Evolutionary conservation across 2,797 vertebrate genomes (phyloP), one percentile per base, ranked within the genome.

Genomic region (Pangasius mekongensis): DNA sequence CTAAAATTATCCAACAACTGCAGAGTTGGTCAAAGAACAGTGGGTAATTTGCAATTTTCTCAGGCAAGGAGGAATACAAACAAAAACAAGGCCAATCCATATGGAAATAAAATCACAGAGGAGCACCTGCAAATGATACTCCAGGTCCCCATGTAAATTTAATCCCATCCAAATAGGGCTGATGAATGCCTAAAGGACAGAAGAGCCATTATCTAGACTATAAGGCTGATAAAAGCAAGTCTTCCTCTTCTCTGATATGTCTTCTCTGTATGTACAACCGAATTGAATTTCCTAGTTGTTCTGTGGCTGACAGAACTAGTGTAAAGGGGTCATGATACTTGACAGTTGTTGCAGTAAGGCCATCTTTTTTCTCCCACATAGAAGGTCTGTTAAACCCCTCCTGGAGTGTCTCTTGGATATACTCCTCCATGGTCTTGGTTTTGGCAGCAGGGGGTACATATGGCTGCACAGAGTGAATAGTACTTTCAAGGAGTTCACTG

Each of bases 51-150:
- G 52, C 80, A 82, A 9, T 82, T 82, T 62, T 81, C 24, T 62
- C 54, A 18, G 11, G 2, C 24, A 83, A 43, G 36, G 2, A 64
- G 16, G 24, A 43, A 47, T 22, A 64, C 56, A 43, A 80, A 60
- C 20, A 58, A 36, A 11, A 58, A n/a, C 36, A 83, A 5, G 27
- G 60, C 39, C 27, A 49, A 83, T 83, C 81, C 81, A 83, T 66
- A 49, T 83, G 60, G 39, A 83, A 64, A 83, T 66, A 66, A 83
- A 83, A n/a, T 83, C 14, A 66, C 60, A 83, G 33, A 85, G 49
- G 30, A 71, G 22, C 71, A 76, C 71, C 49, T 85, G 83, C 33
- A 27, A 54, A 52, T 69, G 58, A 62, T 82, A 82, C 56, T 62
- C 80, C 80, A 82, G 58, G n/a, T 30, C 16, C 27, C 2, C 33